Base-by-base conservation (phyloP, 2,888 invertebrate genomes). In the Parnassius mnemosyne region DNA sequence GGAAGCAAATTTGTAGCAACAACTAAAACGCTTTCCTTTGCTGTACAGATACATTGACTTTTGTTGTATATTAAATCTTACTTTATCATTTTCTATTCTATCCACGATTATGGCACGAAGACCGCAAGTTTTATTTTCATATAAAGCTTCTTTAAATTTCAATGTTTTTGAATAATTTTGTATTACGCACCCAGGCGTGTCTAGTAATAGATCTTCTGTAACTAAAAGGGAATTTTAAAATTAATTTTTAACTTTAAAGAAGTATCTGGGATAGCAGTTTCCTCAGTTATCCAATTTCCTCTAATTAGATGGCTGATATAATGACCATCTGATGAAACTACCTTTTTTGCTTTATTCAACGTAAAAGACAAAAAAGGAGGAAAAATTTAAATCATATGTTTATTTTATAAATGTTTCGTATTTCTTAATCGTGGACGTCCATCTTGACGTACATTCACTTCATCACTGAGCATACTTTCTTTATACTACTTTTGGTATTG, bases 121-220 rank as follows among this genome's bases (percentile, higher is more conserved):
- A 0, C 78, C 81, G 62, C 85, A 86, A 0, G 68, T 64, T 25
- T 63, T 61, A 2, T 73, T 69, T 7, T 41, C 13, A 34, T 69
- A 50, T 9, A 61, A 57, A 0, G 68, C 55, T 65, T 74, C 73
- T 51, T 65, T 69, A 60, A 77, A 77, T 59, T 69, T 61, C 25
- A 79, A 63, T 13, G 69, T 75, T 65, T 76, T 79, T 34, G 66
- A 68, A 65, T 80, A 85, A 64, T 84, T 80, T 44, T 84, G 85
- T 68, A 85, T 84, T 20, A 64, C 66, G 64, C 85, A 86, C 41
- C 84, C 84, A 42, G 76, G 71, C 16, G 85, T 85, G 53, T 81
- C 74, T 51, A 86, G 73, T 47, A 85, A 67, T 47, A 68, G 81
- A 10, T 74, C 69, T 62, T 75, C 72, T 10, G 71, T 57, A 3